Conservation (phyloP, 2,888 invertebrate genomes). For the Eupithecia exiguata region DNA sequence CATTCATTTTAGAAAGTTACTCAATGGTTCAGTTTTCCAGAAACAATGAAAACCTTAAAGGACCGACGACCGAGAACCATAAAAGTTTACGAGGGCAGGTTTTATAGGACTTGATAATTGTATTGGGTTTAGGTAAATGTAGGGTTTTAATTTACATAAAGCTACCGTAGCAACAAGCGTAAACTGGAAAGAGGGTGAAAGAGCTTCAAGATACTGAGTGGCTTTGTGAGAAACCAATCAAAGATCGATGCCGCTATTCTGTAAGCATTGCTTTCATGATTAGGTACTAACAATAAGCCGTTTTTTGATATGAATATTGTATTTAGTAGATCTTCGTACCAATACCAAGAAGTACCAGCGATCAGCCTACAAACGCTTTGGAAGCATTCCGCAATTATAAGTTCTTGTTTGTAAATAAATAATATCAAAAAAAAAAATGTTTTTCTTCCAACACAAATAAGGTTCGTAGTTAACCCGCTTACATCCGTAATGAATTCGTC, state of each 20-base stretch:
- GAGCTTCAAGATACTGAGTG: background rate
- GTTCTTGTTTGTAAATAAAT: too few species aligned
- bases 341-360: too few species aligned
- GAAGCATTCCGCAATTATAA: too few species aligned
- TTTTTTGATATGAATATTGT: too few species aligned
- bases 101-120: conserved; percentile 27
- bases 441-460: too few species aligned
- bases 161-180: conserved; percentile 7
- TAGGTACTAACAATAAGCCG: too few species aligned
- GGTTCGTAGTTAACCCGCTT: too few species aligned
- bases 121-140: conserved; percentile 20
- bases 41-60: conserved; percentile 17
- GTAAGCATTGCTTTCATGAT: background rate
- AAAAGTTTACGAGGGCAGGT: conserved; percentile 19
- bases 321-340: too few species aligned
- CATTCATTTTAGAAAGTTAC: too few species aligned
- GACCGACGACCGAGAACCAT: conserved; percentile 15
- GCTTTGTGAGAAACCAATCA: background rate
- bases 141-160: conserved; percentile 15
- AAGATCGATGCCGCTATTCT: background rate
- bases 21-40: background rate
- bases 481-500: too few species aligned
- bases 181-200: background rate
- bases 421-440: too few species aligned
- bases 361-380: too few species aligned